Percentiles rank a stretch among this genome's conserved stretches.
Evolutionary conservation across 2,113 vertebrate genomes (phyloP).

Genomic region (Equus przewalskii): DNA sequence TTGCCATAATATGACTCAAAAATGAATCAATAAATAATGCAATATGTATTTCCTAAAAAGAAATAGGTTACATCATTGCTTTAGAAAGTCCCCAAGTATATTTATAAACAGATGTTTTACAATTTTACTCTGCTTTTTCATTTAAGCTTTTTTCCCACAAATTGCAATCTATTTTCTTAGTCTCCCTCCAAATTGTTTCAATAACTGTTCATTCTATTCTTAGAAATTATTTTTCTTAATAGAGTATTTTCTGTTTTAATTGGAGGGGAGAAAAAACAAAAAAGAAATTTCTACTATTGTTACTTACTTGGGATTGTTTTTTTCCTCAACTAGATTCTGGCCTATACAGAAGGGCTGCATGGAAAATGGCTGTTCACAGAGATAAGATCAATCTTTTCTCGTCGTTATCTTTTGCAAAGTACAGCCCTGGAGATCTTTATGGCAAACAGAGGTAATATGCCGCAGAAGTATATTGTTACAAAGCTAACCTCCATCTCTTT

Average conservation of each 20-base stretch:
- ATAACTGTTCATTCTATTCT: not conserved
- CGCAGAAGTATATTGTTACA: slow-evolving; percentile 2
- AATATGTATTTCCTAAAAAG: not conserved
- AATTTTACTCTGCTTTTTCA: slow-evolving; percentile 5
- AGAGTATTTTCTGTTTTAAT: slow-evolving; percentile 46
- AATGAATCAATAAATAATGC: not conserved
- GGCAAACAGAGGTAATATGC: slow-evolving; percentile 96
- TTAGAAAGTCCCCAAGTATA: not conserved
- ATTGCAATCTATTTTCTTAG: not conserved
- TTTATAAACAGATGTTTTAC: slow-evolving; percentile 59
- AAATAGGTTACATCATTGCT: not conserved
- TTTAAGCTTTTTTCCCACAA: not conserved
- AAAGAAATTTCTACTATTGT: not conserved
- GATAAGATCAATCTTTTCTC: slow-evolving; percentile 96
- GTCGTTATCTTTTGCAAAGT: slow-evolving; percentile 97
- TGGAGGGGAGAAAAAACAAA: not conserved
- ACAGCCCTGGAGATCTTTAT: slow-evolving; percentile 98
- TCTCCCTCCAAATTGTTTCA: slow-evolving; percentile 26
- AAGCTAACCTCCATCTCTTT: not conserved
- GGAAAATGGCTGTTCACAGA: slow-evolving; percentile 99
- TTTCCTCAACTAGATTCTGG: slow-evolving; percentile 91
- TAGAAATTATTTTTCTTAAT: slow-evolving; percentile 10
- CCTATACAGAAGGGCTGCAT: slow-evolving; percentile 97
- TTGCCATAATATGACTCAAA: slow-evolving; percentile 25
- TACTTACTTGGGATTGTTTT: slow-evolving; percentile 49